Evolutionary conservation across 2,888 invertebrate species (phyloP).

Genomic region (Scrobipalpa atriplicella): DNA sequence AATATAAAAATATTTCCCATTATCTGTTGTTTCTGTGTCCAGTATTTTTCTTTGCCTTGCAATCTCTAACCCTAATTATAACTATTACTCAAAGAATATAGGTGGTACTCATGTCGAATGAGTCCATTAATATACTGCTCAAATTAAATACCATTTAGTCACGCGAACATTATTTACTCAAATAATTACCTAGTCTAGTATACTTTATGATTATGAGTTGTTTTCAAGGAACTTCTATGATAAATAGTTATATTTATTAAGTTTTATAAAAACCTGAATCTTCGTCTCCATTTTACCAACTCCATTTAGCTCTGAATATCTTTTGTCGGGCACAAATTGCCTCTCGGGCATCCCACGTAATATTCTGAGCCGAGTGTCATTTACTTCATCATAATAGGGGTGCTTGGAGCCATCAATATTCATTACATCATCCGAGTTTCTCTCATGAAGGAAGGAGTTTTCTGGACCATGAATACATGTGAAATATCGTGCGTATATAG

Average conservation of each 20-base stretch:
- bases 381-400: conserved; percentile 27
- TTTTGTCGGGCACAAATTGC: conserved; percentile 31
- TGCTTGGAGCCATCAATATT: conserved; percentile 29
- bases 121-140: neutral
- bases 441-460: neutral
- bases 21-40: too few species aligned
- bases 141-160: neutral
- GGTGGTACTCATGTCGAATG: neutral
- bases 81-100: too few species aligned
- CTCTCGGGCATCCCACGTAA: conserved; percentile 18
- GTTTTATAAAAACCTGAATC: neutral
- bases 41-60: too few species aligned
- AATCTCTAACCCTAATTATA: too few species aligned
- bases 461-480: neutral
- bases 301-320: neutral
- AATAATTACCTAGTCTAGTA: neutral
- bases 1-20: too few species aligned
- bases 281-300: conserved; percentile 2
- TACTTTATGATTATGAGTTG: too few species aligned
- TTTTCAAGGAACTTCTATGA: too few species aligned
- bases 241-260: neutral
- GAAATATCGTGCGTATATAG: neutral
- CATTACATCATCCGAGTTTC: conserved; percentile 21
- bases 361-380: conserved; percentile 26
- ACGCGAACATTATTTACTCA: neutral